Base-by-base conservation (phyloP, 2,888 invertebrate genomes). In the Trichopoda pennipes region DNA sequence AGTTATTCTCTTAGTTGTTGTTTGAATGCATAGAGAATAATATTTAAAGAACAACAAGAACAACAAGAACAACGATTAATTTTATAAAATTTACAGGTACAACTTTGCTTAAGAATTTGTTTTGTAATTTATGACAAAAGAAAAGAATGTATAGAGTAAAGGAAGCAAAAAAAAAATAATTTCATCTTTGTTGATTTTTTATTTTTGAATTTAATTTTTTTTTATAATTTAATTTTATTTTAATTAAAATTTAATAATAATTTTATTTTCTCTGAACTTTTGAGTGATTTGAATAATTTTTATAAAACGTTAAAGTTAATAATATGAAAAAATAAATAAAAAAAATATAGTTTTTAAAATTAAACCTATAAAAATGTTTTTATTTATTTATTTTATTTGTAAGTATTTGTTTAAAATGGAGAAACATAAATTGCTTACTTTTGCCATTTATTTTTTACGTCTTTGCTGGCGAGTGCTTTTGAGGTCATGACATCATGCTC, bases 151-250 rank as follows among this genome's bases (percentile, higher is more conserved):
- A 69, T 70, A 79, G 61, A 73, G 66, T 79, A 79, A 60, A 73
- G 66, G 53, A 60, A 53, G 53, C n/a, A n/a, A 66, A 73, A 19
- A 68, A 16, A 55, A 47, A 66, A 70, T 55, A 49, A 49, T 68
- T 73, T 44, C 53, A 73, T 68, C 47, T 79, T 82, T 82, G 79
- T 79, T 82, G 68, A 82, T 76, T 79, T 82, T 75, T n/a, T n/a
- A n/a, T n/a, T n/a, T 79, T 79, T 68, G 79, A 75, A 63, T 35
- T 58, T 70, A 49, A 53, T 72, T 42, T 47, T 75, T 74, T 56
- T 64, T 38, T 55, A 55, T 73, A 70, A 70, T 75, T 63, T 38
- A 68, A 53, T 55, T 64, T 78, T 82, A 66, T 73, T 74, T 38
- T 74, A 75, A 58, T 73, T 49, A 63, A 60, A 75, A 58, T 73